Evolutionary conservation across 1,140 invertebrate genomes (phyloP).

Genomic region (Lerema accius): DNA sequence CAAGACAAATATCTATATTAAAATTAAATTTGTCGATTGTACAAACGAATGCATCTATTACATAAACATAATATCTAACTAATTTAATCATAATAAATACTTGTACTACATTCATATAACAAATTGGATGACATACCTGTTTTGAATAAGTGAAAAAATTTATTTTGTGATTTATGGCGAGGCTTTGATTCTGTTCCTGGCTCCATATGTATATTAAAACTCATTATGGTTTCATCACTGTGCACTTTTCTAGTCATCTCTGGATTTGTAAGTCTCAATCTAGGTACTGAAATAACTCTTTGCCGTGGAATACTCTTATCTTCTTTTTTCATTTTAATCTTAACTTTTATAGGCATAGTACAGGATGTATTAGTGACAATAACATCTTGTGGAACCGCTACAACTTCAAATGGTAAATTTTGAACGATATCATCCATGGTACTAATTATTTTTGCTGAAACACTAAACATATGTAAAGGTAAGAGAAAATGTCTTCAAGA

Average conservation of each 20-base stretch:
- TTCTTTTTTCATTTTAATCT: slow-evolving; percentile 64
- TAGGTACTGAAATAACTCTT: slow-evolving; percentile 49
- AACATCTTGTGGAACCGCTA: slow-evolving; percentile 48
- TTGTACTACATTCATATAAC: no score
- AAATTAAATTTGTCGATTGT: no score
- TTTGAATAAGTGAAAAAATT: slow-evolving; percentile 53
- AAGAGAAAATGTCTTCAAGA: no score
- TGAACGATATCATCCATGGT: slow-evolving; percentile 42
- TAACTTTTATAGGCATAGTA: slow-evolving; percentile 57
- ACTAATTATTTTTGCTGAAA: slow-evolving; percentile 39
- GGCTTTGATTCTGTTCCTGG: slow-evolving; percentile 40
- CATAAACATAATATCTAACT: no score
- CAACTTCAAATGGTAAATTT: slow-evolving; percentile 60
- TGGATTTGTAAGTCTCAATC: slow-evolving; percentile 33
- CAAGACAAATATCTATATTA: no score
- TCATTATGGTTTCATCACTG: slow-evolving; percentile 70
- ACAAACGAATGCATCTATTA: no score
- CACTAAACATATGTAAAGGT: slow-evolving; percentile 1
- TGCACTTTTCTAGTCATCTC: slow-evolving; percentile 56
- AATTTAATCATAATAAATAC: no score
- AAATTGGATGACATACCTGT: slow-evolving; percentile 40
- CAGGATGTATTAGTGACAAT: slow-evolving; percentile 29
- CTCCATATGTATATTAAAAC: slow-evolving; percentile 63
- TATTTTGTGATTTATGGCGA: slow-evolving; percentile 50
- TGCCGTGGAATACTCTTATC: slow-evolving; percentile 31